phyloP scores from a whole-genome alignment of 2,113 vertebrate species.

The Tenrec ecaudatus region DNA sequence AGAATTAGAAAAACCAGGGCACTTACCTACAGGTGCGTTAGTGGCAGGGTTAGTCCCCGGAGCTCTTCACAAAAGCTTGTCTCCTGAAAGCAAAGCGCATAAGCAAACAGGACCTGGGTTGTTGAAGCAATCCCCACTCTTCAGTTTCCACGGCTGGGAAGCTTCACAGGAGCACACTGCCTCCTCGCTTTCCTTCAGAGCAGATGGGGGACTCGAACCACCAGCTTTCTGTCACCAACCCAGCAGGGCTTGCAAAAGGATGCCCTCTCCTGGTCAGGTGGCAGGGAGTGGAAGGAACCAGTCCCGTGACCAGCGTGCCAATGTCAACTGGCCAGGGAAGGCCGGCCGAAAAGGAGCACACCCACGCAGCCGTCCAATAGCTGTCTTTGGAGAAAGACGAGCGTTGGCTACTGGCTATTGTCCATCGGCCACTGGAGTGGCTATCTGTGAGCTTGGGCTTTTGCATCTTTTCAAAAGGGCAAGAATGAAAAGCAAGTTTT shows the following conservation, averaged over 20 bases:
- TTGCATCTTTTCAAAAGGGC: not conserved
- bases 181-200: too few species aligned
- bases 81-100: not conserved
- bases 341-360: constrained; percentile 42
- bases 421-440: not conserved
- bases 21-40: not conserved
- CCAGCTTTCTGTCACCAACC: too few species aligned
- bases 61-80: constrained; percentile 23
- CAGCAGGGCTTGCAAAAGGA: not conserved
- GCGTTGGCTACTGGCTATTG: not conserved
- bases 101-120: too few species aligned
- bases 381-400: not conserved
- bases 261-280: not conserved
- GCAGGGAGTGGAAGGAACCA: not conserved
- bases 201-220: too few species aligned
- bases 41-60: not conserved
- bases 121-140: too few species aligned
- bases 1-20: constrained; percentile 34
- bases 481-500: not conserved
- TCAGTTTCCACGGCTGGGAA: too few species aligned
- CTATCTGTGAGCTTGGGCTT: constrained; percentile 5
- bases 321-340: constrained; percentile 30
- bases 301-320: constrained; percentile 2
- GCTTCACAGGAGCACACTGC: too few species aligned
- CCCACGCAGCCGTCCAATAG: not conserved